These are phyloP conservation scores for Podarcis raffonei DNA, from an alignment of 2,113 vertebrate genomes.

Conservation along the genomic window DNA sequence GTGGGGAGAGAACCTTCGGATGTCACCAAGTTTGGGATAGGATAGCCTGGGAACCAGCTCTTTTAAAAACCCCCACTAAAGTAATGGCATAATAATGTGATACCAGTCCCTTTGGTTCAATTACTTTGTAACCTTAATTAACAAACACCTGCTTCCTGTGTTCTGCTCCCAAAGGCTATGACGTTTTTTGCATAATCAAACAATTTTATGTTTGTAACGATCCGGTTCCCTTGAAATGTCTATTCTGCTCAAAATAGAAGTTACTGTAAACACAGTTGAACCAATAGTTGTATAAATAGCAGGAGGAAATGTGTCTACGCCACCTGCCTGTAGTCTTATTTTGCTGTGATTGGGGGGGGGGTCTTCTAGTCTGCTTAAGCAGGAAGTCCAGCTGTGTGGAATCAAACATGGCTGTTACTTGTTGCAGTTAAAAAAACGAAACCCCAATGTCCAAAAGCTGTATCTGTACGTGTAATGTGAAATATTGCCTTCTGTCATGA, in stretches of 20 bases:
- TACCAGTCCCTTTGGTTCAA: slow-evolving; percentile 58
- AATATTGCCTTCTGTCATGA: too few species aligned
- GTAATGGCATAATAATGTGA: slow-evolving; percentile 41
- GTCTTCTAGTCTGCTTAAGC: neutral
- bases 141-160: slow-evolving; percentile 63
- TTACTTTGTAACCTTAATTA: slow-evolving; percentile 59
- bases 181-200: slow-evolving; percentile 45
- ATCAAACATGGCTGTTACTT: neutral
- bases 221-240: slow-evolving; percentile 25
- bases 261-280: neutral
- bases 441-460: too few species aligned
- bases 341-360: too few species aligned
- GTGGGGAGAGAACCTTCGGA: slow-evolving; percentile 21
- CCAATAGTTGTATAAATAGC: neutral
- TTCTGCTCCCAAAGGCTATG: slow-evolving; percentile 53
- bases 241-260: neutral
- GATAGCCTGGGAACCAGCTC: slow-evolving; percentile 50
- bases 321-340: neutral
- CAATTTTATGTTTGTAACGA: slow-evolving; percentile 19
- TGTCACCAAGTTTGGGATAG: neutral
- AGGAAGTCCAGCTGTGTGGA: neutral
- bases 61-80: neutral
- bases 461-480: neutral
- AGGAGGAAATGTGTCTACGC: neutral
- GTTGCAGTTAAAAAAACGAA: neutral